phyloP scores from a whole-genome alignment of 2,797 vertebrate genomes.

The Dendrocincla fuliginosa region DNA sequence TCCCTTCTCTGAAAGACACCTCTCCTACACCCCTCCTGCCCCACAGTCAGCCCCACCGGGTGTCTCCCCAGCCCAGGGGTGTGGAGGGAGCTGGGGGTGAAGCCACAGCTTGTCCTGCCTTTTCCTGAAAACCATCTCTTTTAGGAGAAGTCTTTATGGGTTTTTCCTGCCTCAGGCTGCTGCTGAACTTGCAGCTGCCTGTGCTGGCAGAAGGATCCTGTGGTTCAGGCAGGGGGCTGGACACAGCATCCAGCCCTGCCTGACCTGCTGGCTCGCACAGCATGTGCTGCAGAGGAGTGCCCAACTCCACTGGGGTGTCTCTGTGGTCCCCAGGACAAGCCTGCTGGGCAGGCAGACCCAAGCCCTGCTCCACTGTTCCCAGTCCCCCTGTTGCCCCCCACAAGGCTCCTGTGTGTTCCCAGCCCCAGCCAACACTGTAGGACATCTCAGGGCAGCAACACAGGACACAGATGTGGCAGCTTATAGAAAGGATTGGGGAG shows the following conservation, averaged over 20 bases:
- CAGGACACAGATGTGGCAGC: neutral
- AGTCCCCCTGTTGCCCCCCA: fast-evolving
- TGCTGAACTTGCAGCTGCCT: neutral
- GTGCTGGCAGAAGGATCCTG: neutral
- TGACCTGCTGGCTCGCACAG: neutral
- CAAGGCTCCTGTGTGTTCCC: neutral
- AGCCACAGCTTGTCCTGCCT: fast-evolving
- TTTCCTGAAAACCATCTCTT: neutral
- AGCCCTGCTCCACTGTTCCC: neutral
- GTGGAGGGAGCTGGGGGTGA: neutral
- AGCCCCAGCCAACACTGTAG: neutral
- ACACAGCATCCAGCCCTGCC: neutral
- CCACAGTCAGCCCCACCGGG: neutral
- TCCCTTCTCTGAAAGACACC: neutral
- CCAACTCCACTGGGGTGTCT: neutral
- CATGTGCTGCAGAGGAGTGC: fast-evolving
- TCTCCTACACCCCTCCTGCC: neutral
- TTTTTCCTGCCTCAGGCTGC: neutral
- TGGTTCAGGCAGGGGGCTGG: neutral
- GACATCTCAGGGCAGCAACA: neutral
- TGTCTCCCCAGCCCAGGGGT: fast-evolving
- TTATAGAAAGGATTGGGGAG: neutral
- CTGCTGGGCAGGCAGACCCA: neutral
- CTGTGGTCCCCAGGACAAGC: neutral
- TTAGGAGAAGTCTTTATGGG: neutral